These are phyloP conservation scores for Euclidia mi DNA, from an alignment of 2,888 invertebrate genomes.

Conservation along the genomic window DNA sequence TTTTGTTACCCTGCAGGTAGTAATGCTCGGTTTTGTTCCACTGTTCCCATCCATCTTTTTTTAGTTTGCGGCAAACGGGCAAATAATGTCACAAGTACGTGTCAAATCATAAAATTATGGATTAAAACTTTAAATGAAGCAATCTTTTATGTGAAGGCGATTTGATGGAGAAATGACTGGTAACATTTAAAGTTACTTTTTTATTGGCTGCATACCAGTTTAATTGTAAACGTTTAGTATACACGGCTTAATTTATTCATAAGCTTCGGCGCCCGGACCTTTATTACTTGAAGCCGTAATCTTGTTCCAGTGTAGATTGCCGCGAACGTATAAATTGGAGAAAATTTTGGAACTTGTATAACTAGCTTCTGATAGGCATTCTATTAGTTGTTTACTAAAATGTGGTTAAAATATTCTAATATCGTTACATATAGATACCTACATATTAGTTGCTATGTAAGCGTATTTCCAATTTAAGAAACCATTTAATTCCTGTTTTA, in stretches of 20 bases:
- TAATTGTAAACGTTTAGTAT: constrained; percentile 28
- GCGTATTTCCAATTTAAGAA: no score
- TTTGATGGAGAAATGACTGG: constrained; percentile 5
- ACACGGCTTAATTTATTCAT: constrained; percentile 34
- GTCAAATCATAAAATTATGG: constrained; percentile 24
- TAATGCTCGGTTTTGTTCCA: constrained; percentile 14
- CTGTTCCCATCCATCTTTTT: not conserved
- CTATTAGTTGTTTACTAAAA: constrained; percentile 1
- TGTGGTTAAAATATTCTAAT: no score
- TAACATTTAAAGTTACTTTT: constrained; percentile 13
- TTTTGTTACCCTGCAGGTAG: constrained; percentile 42
- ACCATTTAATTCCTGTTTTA: no score
- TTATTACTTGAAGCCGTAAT: constrained; percentile 25
- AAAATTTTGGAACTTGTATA: constrained; percentile 6
- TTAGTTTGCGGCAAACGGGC: not conserved
- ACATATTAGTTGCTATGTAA: no score
- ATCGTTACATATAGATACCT: no score
- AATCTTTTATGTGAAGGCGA: not conserved
- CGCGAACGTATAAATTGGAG: constrained; percentile 21
- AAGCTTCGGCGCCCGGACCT: constrained; percentile 4
- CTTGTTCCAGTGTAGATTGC: constrained; percentile 8
- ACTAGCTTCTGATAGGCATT: constrained; percentile 5
- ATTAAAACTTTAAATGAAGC: constrained; percentile 10
- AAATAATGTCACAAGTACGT: constrained; percentile 17
- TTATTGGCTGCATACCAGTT: constrained; percentile 21